Conservation (phyloP, 2,888 invertebrate species). For the Lasius platythorax region DNA sequence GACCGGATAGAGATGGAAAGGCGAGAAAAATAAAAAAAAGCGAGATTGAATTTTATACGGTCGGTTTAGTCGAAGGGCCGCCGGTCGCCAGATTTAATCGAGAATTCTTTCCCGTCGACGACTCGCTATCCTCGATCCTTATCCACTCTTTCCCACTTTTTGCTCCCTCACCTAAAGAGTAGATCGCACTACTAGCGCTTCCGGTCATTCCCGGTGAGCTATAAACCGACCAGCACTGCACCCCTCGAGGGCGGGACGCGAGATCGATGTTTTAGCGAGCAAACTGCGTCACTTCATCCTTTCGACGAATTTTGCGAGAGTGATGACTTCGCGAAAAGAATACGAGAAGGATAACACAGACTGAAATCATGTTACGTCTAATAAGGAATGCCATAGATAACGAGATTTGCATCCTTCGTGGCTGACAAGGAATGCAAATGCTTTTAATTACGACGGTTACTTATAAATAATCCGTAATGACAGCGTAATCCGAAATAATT, state of each 20-base stretch:
- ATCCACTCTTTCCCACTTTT: conserved; percentile 43
- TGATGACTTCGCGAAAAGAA: conserved; percentile 28
- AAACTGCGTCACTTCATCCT: conserved; percentile 32
- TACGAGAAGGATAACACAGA: conserved; percentile 24
- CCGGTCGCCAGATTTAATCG: conserved; percentile 67
- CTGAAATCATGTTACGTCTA: conserved; percentile 20
- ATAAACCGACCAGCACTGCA: conserved; percentile 30
- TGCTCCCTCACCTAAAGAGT: conserved; percentile 29
- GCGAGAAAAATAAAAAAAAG: conserved; percentile 10
- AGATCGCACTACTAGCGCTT: conserved; percentile 29
- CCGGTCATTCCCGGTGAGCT: conserved; percentile 37
- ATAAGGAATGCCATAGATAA: conserved; percentile 24
- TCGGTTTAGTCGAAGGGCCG: conserved; percentile 56
- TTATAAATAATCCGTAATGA: not conserved
- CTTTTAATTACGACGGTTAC: conserved; percentile 19
- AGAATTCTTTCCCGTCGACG: conserved; percentile 49
- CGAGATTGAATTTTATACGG: conserved; percentile 69
- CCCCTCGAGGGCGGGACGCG: not conserved
- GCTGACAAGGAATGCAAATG: not conserved
- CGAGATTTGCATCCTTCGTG: conserved; percentile 25
- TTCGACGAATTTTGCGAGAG: conserved; percentile 3
- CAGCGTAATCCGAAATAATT: not conserved
- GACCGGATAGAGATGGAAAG: conserved; percentile 41
- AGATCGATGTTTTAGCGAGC: conserved; percentile 43
- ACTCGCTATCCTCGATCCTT: conserved; percentile 39